These are phyloP conservation scores for Argyrosomus regius DNA, from an alignment of 2,797 vertebrate species.

Conservation along the genomic window DNA sequence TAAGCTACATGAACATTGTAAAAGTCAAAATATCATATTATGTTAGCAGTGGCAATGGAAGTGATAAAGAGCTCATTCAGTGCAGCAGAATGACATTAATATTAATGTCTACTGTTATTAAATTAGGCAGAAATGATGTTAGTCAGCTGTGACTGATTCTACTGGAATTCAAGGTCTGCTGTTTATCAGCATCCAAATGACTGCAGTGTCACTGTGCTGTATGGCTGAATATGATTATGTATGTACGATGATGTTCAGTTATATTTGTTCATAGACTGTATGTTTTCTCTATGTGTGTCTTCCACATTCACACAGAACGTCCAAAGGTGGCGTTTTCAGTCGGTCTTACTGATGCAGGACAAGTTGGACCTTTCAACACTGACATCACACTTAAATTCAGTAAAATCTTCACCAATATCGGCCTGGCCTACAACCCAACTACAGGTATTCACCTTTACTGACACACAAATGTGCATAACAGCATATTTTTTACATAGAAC, in stretches of 20 bases:
- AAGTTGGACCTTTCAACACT: not conserved
- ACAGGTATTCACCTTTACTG: constrained; percentile 29
- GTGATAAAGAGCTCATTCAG: not conserved
- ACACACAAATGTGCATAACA: not conserved
- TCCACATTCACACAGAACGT: constrained; percentile 7
- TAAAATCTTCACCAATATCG: constrained; percentile 30
- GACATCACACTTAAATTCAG: constrained; percentile 23
- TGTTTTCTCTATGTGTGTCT: not conserved
- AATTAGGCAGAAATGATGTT: not conserved
- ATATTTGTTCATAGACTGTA: not conserved
- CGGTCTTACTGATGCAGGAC: not conserved
- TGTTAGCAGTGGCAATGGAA: not conserved
- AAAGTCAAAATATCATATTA: not conserved
- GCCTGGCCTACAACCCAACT: constrained; percentile 27
- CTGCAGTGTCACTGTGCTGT: not conserved
- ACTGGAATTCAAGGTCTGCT: not conserved
- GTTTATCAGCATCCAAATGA: not conserved
- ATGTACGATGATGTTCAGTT: not conserved
- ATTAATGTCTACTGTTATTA: not conserved
- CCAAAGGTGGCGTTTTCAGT: constrained; percentile 35
- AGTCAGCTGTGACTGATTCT: not conserved
- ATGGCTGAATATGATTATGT: too few relatives aligned
- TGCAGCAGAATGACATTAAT: not conserved
- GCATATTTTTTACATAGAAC: not conserved
- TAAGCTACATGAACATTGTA: not conserved